Evolutionary conservation across 2,888 invertebrate species (phyloP).

Genomic region (Hydraecia micacea): DNA sequence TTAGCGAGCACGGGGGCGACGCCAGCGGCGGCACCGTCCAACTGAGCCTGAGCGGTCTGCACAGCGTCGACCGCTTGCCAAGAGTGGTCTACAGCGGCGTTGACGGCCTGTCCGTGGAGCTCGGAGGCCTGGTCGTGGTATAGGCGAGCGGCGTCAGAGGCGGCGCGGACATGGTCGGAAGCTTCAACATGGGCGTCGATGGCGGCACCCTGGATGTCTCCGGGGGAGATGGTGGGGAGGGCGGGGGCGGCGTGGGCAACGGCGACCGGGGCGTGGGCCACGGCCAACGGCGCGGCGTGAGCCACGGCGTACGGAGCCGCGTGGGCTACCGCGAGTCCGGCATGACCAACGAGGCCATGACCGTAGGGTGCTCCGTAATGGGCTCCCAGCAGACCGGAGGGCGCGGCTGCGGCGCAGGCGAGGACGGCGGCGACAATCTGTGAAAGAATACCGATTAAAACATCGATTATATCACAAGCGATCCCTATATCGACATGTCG

Average conservation of each 20-base stretch:
- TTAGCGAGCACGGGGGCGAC: slow-evolving; percentile 86
- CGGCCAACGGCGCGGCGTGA: slow-evolving; percentile 19
- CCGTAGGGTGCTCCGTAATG: slow-evolving; percentile 79
- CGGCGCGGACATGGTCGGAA: slow-evolving; percentile 86
- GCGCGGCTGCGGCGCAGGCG: slow-evolving; percentile 86
- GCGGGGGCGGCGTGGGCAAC: slow-evolving; percentile 76
- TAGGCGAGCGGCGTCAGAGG: slow-evolving; percentile 85
- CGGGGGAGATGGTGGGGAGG: slow-evolving; percentile 86
- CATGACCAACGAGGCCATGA: slow-evolving; percentile 70
- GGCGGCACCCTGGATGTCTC: slow-evolving; percentile 85
- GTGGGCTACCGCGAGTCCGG: slow-evolving; percentile 72
- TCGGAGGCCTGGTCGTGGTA: slow-evolving; percentile 87
- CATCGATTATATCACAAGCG: slow-evolving; percentile 60
- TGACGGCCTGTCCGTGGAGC: slow-evolving; percentile 85
- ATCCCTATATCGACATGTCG: slow-evolving; percentile 51
- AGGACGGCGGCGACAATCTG: slow-evolving; percentile 91
- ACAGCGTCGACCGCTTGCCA: slow-evolving; percentile 87
- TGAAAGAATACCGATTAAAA: slow-evolving; percentile 72
- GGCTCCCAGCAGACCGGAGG: slow-evolving; percentile 83
- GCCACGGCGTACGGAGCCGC: slow-evolving; percentile 71
- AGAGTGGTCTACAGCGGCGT: slow-evolving; percentile 87
- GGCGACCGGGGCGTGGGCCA: slow-evolving; percentile 72
- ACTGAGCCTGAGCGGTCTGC: slow-evolving; percentile 84
- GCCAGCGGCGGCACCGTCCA: slow-evolving; percentile 87
- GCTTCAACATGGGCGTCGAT: slow-evolving; percentile 88